A percentile compares a stretch with the other conserved stretches of the same genome.
These are phyloP conservation scores for Boloria euphrosyne DNA, from an alignment of 2,888 invertebrate species.

Conservation along the genomic window DNA sequence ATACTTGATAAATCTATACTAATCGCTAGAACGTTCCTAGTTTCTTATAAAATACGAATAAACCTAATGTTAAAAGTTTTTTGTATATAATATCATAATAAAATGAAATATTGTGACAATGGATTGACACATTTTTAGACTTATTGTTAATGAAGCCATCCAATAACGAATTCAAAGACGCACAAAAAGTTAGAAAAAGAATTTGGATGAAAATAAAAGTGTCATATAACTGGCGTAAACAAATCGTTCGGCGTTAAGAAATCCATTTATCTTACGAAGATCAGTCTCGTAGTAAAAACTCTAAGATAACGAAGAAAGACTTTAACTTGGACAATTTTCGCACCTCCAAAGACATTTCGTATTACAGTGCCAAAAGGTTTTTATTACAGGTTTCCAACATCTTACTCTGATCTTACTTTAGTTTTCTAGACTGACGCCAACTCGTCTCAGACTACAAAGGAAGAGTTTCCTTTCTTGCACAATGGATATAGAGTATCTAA, in stretches of 20 bases:
- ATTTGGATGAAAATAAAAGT: conserved; percentile 8
- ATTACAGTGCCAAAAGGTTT: conserved; percentile 25
- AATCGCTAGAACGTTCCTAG: too few species aligned
- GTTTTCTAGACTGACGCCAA: conserved; percentile 23
- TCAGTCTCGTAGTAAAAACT: conserved; percentile 14
- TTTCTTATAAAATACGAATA: too few species aligned
- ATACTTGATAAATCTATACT: too few species aligned
- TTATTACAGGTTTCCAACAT: conserved; percentile 24
- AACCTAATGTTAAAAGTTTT: too few species aligned
- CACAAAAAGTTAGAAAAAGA: conserved; percentile 5
- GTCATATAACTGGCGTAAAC: conserved; percentile 10
- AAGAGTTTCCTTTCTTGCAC: conserved; percentile 17
- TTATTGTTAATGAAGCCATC: not conserved
- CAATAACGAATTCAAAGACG: not conserved
- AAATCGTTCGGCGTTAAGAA: conserved; percentile 10
- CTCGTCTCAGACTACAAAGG: conserved; percentile 23
- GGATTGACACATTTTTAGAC: not conserved
- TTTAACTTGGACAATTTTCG: conserved; percentile 16
- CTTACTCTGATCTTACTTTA: conserved; percentile 27
- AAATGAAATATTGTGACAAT: not conserved
- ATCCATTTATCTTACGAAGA: conserved; percentile 11
- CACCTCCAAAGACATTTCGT: conserved; percentile 18
- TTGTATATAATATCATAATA: too few species aligned
- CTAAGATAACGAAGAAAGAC: conserved; percentile 3
- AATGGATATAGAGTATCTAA: conserved; percentile 19